Conservation (phyloP, 2,113 vertebrate genomes). For the Gadus chalcogrammus region DNA sequence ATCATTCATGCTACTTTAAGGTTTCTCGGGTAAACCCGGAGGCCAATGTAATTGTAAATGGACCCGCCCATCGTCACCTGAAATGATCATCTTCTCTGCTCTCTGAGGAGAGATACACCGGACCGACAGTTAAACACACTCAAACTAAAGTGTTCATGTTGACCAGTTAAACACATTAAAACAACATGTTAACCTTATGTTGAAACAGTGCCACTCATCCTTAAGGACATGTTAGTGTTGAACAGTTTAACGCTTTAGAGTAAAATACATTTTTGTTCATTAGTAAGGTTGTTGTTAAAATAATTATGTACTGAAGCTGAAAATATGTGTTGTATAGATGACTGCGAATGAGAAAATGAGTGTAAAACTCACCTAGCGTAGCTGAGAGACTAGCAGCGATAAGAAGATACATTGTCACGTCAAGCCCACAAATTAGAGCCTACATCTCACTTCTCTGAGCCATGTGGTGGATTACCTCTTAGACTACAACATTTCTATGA, state of each 20-base stretch:
- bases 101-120: neutral
- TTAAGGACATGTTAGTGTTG: slow-evolving; percentile 21
- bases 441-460: neutral
- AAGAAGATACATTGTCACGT: neutral
- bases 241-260: slow-evolving; percentile 61
- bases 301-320: slow-evolving; percentile 1
- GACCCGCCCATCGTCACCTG: neutral
- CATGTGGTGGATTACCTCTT: neutral
- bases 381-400: neutral
- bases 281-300: slow-evolving; percentile 48
- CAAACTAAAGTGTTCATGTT: slow-evolving; percentile 47
- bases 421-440: neutral
- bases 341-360: neutral
- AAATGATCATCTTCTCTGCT: neutral
- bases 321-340: slow-evolving; percentile 14
- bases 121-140: slow-evolving; percentile 37
- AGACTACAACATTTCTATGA: neutral
- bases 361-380: neutral
- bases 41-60: slow-evolving; percentile 52
- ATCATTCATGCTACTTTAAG: slow-evolving; percentile 46
- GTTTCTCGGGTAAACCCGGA: slow-evolving; percentile 35
- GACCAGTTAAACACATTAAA: slow-evolving; percentile 50
- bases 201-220: slow-evolving; percentile 62
- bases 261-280: slow-evolving; percentile 52
- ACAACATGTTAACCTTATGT: slow-evolving; percentile 44